These are phyloP conservation scores for Papilio dardanus DNA, from an alignment of 1,140 invertebrate genomes.

Conservation along the genomic window DNA sequence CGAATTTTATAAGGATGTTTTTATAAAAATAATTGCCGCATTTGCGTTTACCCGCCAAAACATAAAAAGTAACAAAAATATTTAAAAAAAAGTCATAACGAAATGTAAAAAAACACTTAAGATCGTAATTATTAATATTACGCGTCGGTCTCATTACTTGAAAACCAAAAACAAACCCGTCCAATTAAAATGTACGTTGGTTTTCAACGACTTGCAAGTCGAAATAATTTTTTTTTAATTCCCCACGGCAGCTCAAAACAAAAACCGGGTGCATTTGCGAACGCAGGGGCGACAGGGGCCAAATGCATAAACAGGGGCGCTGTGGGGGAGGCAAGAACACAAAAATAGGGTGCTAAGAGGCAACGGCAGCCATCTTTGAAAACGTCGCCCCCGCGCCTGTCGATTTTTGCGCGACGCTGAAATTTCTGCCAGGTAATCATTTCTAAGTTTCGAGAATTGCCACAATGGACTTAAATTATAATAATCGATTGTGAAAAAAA, in stretches of 20 bases:
- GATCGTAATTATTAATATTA: slow-evolving; percentile 36
- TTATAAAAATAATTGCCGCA: no score
- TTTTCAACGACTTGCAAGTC: slow-evolving; percentile 50
- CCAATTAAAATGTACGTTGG: slow-evolving; percentile 59
- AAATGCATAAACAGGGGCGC: slow-evolving; percentile 57
- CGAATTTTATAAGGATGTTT: no score
- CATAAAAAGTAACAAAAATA: not conserved
- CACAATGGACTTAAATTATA: not conserved
- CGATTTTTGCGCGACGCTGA: slow-evolving; percentile 61
- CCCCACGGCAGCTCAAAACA: slow-evolving; percentile 48
- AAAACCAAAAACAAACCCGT: slow-evolving; percentile 37
- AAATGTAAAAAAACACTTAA: slow-evolving; percentile 3
- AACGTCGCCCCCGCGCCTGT: slow-evolving; percentile 56
- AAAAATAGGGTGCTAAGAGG: slow-evolving; percentile 77
- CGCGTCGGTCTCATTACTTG: slow-evolving; percentile 31
- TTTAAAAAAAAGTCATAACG: not conserved
- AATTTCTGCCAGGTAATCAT: slow-evolving; percentile 55
- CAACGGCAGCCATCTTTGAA: slow-evolving; percentile 66
- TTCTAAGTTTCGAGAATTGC: slow-evolving; percentile 36
- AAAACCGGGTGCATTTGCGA: slow-evolving; percentile 61
- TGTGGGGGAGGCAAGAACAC: slow-evolving; percentile 65
- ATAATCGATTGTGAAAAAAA: not conserved
- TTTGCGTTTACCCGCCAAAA: not conserved
- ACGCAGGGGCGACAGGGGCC: slow-evolving; percentile 52
- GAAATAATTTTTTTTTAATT: slow-evolving; percentile 57